phyloP scores from a whole-genome alignment of 2,797 vertebrate genomes.

The Myotis myotis region DNA sequence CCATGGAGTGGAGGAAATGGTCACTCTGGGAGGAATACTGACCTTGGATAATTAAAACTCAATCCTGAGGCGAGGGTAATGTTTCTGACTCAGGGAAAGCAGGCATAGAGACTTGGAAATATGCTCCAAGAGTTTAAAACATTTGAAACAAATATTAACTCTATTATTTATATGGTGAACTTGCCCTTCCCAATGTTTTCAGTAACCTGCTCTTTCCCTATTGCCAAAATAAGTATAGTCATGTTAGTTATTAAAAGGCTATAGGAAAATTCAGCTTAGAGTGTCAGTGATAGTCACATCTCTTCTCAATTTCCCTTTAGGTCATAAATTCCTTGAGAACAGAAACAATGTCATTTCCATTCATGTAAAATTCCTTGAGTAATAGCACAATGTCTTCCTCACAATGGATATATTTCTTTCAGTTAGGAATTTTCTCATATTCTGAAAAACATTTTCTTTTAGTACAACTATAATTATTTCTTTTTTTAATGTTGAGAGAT shows the following conservation, averaged over 20 bases:
- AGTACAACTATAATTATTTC: not conserved
- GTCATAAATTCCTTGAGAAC: slow-evolving; percentile 40
- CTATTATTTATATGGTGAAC: not conserved
- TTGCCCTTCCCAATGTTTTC: not conserved
- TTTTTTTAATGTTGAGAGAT: slow-evolving; percentile 11
- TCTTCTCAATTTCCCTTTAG: slow-evolving; percentile 50
- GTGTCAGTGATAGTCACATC: not conserved
- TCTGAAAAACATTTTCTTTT: not conserved
- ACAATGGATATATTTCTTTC: not conserved
- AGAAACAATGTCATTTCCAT: slow-evolving; percentile 17
- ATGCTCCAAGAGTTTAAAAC: too few species aligned
- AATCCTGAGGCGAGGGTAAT: not conserved
- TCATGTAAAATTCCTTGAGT: not conserved
- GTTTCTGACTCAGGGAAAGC: slow-evolving; percentile 8
- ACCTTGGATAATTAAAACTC: not conserved
- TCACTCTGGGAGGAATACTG: not conserved
- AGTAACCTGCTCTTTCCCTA: not conserved
- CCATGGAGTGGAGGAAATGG: not conserved
- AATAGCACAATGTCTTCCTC: not conserved
- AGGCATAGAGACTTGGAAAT: not conserved
- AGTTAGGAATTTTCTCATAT: slow-evolving; percentile 12
- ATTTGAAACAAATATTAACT: slow-evolving; percentile 24
- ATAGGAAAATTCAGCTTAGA: not conserved
- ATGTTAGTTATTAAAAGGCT: not conserved
- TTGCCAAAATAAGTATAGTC: not conserved